Conservation (phyloP, 2,888 invertebrate genomes). For the Pristionchus exspectatus region DNA sequence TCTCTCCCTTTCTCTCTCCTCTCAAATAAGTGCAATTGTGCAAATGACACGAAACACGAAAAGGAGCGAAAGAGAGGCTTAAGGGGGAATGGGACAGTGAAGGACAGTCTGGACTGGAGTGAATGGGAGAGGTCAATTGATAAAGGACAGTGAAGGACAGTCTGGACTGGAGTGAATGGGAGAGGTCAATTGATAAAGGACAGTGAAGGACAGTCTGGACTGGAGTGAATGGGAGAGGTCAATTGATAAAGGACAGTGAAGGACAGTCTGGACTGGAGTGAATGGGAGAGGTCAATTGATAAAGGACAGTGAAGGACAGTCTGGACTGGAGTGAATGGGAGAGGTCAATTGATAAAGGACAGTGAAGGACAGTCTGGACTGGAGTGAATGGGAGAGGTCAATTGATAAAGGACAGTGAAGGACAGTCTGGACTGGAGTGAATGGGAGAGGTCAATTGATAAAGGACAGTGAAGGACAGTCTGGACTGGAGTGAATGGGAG, state of each 20-base stretch:
- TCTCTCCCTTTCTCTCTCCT: background rate
- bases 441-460: no score
- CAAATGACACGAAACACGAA: constrained; percentile 23
- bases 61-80: background rate
- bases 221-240: background rate
- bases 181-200: constrained; percentile 3
- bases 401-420: no score
- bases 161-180: background rate
- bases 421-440: no score
- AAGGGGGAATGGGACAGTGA: background rate
- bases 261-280: background rate
- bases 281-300: background rate
- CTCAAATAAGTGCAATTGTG: constrained; percentile 34
- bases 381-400: no score
- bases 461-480: no score
- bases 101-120: background rate
- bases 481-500: no score
- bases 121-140: background rate
- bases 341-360: no score
- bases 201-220: background rate
- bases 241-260: background rate
- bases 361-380: no score
- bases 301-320: background rate
- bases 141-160: background rate
- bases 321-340: no score